Evolutionary conservation across 2,888 invertebrate species (phyloP).

Genomic region (Odontothrips loti): DNA sequence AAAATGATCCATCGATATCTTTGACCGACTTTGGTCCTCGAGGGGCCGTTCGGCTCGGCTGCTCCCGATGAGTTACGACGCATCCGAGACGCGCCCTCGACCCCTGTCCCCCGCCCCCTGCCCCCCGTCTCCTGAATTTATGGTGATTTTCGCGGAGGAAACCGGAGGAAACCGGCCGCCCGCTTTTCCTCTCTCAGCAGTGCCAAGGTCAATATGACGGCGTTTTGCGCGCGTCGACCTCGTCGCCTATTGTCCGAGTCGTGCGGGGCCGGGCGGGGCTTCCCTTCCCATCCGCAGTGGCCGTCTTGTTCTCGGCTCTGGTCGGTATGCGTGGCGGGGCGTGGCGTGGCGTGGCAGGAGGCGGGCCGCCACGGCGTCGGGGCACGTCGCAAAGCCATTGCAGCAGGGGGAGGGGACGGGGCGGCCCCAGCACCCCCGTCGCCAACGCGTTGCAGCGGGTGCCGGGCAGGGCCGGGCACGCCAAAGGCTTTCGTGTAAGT

Average conservation of each 20-base stretch:
- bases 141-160: too few relatives aligned
- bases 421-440: background rate
- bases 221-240: too few relatives aligned
- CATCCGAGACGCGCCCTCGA: background rate
- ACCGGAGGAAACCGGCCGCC: too few relatives aligned
- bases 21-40: background rate
- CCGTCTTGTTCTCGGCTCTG: background rate
- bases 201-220: too few relatives aligned
- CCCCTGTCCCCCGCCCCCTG: background rate
- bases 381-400: constrained; percentile 3
- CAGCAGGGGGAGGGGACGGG: background rate
- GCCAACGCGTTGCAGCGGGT: background rate
- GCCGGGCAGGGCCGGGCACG: background rate
- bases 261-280: background rate
- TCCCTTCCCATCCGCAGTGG: background rate
- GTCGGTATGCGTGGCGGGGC: background rate
- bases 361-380: background rate
- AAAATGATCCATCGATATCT: background rate
- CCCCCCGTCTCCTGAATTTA: background rate
- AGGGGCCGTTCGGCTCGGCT: background rate
- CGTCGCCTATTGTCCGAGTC: too few relatives aligned
- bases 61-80: background rate
- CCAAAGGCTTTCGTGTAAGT: background rate
- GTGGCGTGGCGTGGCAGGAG: too few relatives aligned
- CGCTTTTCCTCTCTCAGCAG: too few relatives aligned